A percentile compares a stretch with the other conserved stretches of the same genome.
Evolutionary conservation across 2,797 vertebrate genomes (phyloP).

Genomic region (Mallotus villosus): DNA sequence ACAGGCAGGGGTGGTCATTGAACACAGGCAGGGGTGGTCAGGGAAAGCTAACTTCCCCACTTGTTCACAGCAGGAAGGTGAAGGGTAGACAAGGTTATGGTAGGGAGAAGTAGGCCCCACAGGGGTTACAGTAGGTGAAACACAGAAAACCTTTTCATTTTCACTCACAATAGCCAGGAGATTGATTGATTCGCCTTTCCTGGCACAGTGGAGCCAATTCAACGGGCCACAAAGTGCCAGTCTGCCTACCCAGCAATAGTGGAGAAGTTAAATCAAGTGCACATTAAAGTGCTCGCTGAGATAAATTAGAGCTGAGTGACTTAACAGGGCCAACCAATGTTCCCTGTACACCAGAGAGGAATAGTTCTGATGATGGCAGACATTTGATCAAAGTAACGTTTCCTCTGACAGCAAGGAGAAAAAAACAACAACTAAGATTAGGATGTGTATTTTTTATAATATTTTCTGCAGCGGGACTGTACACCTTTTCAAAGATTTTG

Average conservation of each 20-base stretch:
- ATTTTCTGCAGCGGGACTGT: too few relatives aligned
- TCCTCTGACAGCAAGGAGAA: too few relatives aligned
- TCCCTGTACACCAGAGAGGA: not conserved
- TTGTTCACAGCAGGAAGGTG: conserved; percentile 41
- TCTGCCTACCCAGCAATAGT: not conserved
- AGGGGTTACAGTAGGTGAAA: too few relatives aligned
- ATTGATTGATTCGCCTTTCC: not conserved
- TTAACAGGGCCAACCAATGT: conserved; percentile 4
- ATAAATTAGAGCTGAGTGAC: not conserved
- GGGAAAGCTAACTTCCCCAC: too few relatives aligned
- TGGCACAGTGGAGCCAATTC: not conserved
- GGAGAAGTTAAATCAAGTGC: too few relatives aligned
- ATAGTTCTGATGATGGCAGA: not conserved
- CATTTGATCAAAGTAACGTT: conserved; percentile 15
- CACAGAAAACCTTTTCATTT: not conserved
- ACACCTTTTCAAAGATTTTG: too few relatives aligned
- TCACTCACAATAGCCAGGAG: not conserved
- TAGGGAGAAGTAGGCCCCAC: not conserved
- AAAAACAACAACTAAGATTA: too few relatives aligned
- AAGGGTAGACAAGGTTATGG: not conserved
- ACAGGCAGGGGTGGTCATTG: conserved; percentile 5
- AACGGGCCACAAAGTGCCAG: not conserved
- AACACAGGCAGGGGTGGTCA: conserved; percentile 13
- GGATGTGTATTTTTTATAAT: too few relatives aligned
- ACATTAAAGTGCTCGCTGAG: not conserved